Percentiles rank a stretch among this genome's conserved stretches.
Evolutionary conservation across 2,797 vertebrate species (phyloP).

Genomic region (Cossypha heuglini): DNA sequence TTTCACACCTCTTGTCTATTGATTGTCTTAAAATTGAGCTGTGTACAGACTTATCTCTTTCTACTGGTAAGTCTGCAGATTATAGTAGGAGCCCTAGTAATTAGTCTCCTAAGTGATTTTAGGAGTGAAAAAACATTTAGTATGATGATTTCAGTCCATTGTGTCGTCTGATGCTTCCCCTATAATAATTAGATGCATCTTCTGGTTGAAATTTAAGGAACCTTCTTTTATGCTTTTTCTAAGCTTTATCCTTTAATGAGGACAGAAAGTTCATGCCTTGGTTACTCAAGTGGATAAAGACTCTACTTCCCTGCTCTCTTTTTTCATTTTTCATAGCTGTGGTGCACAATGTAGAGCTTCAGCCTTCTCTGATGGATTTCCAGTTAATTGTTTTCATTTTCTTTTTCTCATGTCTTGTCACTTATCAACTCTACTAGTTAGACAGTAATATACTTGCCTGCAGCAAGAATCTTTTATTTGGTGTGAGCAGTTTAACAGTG

Average conservation of each 20-base stretch:
- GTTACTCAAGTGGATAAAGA: not conserved
- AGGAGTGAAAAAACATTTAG: not conserved
- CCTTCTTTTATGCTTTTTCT: not conserved
- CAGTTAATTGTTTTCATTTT: slow-evolving; percentile 36
- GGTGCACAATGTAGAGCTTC: not conserved
- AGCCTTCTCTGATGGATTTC: not conserved
- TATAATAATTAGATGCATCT: not conserved
- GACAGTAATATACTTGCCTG: not conserved
- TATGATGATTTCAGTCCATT: not conserved
- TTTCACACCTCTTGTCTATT: not conserved
- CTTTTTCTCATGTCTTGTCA: not conserved
- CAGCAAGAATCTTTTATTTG: slow-evolving; percentile 22
- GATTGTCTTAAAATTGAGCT: slow-evolving; percentile 7
- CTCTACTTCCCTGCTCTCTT: not conserved
- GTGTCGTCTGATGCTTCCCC: not conserved
- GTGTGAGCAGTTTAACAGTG: not conserved
- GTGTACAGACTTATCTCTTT: not conserved
- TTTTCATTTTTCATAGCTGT: not conserved
- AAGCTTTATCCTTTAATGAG: not conserved
- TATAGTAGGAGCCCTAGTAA: not conserved
- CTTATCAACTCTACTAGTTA: not conserved
- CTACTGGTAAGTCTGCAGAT: not conserved
- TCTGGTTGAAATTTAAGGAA: not conserved
- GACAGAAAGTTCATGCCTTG: not conserved
- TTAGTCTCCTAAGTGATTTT: not conserved